Base-by-base conservation (phyloP, 1,140 invertebrate genomes). In the Camponotus pennsylvanicus region DNA sequence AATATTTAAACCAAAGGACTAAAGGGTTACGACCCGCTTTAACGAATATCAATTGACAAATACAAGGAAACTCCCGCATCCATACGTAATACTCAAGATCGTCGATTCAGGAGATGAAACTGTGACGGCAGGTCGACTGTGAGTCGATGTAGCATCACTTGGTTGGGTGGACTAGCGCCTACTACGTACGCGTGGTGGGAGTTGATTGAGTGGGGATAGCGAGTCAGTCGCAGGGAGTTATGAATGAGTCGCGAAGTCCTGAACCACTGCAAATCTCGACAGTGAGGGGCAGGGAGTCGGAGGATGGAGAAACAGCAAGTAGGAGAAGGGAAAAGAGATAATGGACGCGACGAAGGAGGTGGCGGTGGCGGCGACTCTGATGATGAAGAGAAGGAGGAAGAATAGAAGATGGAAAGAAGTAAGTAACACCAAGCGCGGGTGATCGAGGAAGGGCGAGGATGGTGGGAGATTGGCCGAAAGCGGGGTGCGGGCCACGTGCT, bases 171-270 rank as follows among this genome's bases (percentile, higher is more conserved):
- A 73, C 78, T 61, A 85, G 79, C 49, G 64, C 63, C 82, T 79
- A 86, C 89, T 69, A 90, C 57, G 78, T n/a, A n/a, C 67, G 66
- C 32, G 37, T 77, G 79, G 89, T 85, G 92, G 89, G 89, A 88
- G 63, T 73, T 67, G 77, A 80, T 40, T 34, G 63, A 82, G 88
- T 89, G 87, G 87, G 92, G 88, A 82, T 88, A 88, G 52, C 75
- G 84, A 86, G 78, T 80, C 85, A 86, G 87, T 89, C 71, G 90
- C 91, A 89, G 90, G 92, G 92, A 94, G 92, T 95, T 94, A 95
- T 95, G 94, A 95, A 95, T 95, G 94, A 94, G 93, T 93, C 91
- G 91, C 52, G 88, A 66, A 88, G 88, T 88, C 71, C 79, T 85
- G 86, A 85, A 73, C 77, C 70, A 87, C 83, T 70, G 15, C 3